Evolutionary conservation across 2,113 vertebrate species (phyloP), one percentile per base, ranked within the genome.

Genomic region (Neodon shergylaensis): DNA sequence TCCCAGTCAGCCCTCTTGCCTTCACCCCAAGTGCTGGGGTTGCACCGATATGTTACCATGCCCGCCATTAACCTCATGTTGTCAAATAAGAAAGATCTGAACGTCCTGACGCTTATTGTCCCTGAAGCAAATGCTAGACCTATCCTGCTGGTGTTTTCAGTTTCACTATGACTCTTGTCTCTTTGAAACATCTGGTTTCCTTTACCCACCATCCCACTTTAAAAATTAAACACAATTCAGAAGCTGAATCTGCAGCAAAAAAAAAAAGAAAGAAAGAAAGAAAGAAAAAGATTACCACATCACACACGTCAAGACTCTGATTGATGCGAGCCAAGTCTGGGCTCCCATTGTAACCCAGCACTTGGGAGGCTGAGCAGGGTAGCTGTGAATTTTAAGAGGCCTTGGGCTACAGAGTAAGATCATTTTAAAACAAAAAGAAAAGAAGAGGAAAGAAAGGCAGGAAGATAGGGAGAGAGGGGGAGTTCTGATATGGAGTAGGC

Each of bases 161-260:
- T 96, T 96, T 95, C 96, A 92, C 90, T 90, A 31, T 92, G 82
- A 93, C 90, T 44, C 39, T 65, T 70, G 66, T 93, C 87, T 93
- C 84, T 95, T 79, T 86, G 88, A 94, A 85, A 96, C 90, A 66
- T 88, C 85, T 92, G 78, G 84, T 76, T 94, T 97, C 73, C 81
- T 96, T 89, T 89, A 81, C 52, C 94, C 66, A 84, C 58, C 83
- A 96, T 73, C 24, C 10, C 33, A 76, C 63, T 42, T 93, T 96
- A 92, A 78, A 85, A 89, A 74, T 94, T 86, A 94, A 94, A 83
- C 42, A 83, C 42, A 78, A 78, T 79, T 72, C 81, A 33, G 52
- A 87, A 96, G 58, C 28, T 61, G 66, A 93, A 68, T 70, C 52
- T 26, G 19, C 28, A 74, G 73, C 16, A 49, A 72, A 52, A 65